phyloP scores from a whole-genome alignment of 1,140 invertebrate species.

The Vanessa atalanta region DNA sequence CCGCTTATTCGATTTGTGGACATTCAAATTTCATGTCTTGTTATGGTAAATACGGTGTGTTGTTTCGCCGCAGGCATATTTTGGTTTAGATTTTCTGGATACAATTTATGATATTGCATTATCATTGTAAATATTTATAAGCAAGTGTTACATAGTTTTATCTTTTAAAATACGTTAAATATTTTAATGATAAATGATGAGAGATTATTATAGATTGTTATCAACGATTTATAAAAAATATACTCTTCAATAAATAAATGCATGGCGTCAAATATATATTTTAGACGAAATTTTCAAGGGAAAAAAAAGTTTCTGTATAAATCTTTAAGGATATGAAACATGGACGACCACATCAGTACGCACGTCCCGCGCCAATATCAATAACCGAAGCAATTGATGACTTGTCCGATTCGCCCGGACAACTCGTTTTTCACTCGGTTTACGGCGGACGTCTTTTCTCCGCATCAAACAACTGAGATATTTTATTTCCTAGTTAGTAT shows the following conservation, averaged over 20 bases:
- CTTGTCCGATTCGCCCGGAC: conserved; percentile 67
- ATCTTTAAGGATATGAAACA: background rate
- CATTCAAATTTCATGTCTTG: conserved; percentile 80
- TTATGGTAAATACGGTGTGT: conserved; percentile 75
- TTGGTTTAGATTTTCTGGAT: conserved; percentile 23
- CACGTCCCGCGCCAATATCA: conserved; percentile 61
- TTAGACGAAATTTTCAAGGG: too few relatives aligned
- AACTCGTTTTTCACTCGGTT: conserved; percentile 65
- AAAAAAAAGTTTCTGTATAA: background rate
- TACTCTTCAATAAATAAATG: background rate
- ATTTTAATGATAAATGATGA: too few relatives aligned
- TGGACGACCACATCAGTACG: conserved; percentile 44
- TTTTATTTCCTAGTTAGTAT: background rate
- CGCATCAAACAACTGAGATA: background rate
- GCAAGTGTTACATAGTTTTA: too few relatives aligned
- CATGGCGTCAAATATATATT: too few relatives aligned
- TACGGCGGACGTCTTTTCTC: conserved; percentile 52
- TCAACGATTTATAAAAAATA: too few relatives aligned
- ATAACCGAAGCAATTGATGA: conserved; percentile 73
- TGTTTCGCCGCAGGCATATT: conserved; percentile 61
- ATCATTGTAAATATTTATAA: too few relatives aligned
- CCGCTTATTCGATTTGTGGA: conserved; percentile 74
- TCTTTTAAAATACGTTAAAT: too few relatives aligned
- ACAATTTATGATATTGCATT: background rate
- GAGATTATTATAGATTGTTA: too few relatives aligned